Base-by-base conservation (phyloP, 2,113 vertebrate species). In the Bufo bufo region DNA sequence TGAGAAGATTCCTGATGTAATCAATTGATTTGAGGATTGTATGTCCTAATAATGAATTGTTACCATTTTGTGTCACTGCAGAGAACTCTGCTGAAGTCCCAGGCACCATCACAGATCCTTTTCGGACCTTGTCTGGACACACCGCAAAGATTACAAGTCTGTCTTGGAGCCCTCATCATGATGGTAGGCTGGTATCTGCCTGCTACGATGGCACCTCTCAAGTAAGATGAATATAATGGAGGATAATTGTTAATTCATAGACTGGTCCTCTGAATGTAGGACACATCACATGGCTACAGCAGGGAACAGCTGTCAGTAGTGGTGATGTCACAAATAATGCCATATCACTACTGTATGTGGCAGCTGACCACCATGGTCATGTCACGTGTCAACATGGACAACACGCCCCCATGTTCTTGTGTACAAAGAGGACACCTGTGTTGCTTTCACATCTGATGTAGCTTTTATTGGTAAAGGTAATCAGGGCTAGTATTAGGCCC, bases 121-220 rank as follows among this genome's bases (percentile, higher is more conserved):
- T 94, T 90, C 95, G 97, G 69, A 95, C 96, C 54, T 94, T 99
- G 69, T 91, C 93, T 1, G 98, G 97, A 50, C 98, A 99, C 90
- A 99, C 98, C 0, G 95, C 95, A 66, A 99, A 98, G 92, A 96
- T 99, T 90, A 99, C 98, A 20, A 91, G 95, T 20, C 93, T 99
- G 90, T 94, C 96, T 0, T 99, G 98, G 98, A 99, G 98, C 89
- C 98, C 97, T 0, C 98, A 99, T 91, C 97, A 98, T 0, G 91
- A 96, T 1, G 97, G 93, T 43, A 94, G 94, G 54, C 92, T 99
- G 89, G 98, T 96, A 7, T 98, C 97, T 0, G 96, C 93, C 85
- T 96, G 96, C 19, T 99, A 99, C 1, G 98, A 99, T 77, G 97
- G 97, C 33, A 99, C 97, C 0, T 97, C 97, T 0, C 97, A 99